Conservation (phyloP, 2,113 vertebrate species). For the Desmodus rotundus region DNA sequence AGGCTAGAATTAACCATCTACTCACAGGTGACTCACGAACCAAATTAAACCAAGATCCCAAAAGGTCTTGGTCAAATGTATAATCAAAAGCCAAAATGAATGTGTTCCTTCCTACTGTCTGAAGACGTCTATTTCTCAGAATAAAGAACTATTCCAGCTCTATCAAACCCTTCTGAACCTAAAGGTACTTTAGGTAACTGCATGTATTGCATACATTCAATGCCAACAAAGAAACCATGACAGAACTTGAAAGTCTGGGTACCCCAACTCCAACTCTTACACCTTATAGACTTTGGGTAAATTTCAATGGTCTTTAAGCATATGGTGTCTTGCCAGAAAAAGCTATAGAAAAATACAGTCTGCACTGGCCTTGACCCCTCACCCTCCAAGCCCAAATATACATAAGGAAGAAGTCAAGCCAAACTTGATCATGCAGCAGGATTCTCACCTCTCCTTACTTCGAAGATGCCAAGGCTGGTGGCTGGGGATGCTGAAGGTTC, state of each 20-base stretch:
- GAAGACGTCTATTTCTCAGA: slow-evolving; percentile 37
- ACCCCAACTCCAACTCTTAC: background rate
- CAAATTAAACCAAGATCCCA: slow-evolving; percentile 43
- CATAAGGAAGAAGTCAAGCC: slow-evolving; percentile 38
- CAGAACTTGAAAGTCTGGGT: background rate
- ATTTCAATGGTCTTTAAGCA: slow-evolving; percentile 24
- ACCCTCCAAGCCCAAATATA: slow-evolving; percentile 34
- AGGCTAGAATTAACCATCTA: slow-evolving; percentile 6
- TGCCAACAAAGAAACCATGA: slow-evolving; percentile 21
- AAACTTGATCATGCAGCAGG: slow-evolving; percentile 46
- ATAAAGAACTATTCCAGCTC: background rate
- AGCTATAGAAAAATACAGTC: slow-evolving; percentile 29
- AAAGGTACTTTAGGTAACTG: no score
- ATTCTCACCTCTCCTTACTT: slow-evolving; percentile 75
- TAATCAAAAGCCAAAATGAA: slow-evolving; percentile 13
- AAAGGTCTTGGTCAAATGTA: slow-evolving; percentile 32
- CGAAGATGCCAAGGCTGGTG: slow-evolving; percentile 73
- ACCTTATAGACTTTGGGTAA: background rate
- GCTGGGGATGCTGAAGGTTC: slow-evolving; percentile 71
- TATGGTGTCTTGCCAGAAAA: background rate
- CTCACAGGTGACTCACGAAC: slow-evolving; percentile 14
- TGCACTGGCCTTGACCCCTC: background rate
- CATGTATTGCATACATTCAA: no score
- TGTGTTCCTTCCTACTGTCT: background rate
- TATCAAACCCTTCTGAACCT: background rate